A percentile compares a stretch with the other conserved stretches of the same genome.
Conservation (phyloP, 2,797 vertebrate genomes). For the Aplochiton taeniatus region DNA sequence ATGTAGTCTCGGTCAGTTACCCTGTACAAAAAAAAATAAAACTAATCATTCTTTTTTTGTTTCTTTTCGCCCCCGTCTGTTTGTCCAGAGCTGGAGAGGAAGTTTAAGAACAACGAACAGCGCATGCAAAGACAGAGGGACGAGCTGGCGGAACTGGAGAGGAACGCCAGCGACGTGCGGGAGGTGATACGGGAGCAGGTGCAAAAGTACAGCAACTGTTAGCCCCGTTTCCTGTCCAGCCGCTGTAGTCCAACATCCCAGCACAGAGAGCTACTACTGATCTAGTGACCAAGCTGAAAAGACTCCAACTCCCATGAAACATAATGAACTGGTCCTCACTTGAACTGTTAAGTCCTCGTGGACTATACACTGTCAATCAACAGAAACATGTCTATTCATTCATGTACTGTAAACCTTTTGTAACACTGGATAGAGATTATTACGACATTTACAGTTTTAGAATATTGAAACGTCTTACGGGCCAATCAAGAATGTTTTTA, state of each 20-base stretch:
- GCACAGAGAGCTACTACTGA: constrained; percentile 9
- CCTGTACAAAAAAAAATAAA: too few species aligned
- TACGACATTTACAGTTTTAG: neutral
- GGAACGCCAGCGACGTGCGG: constrained; percentile 64
- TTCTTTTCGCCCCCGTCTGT: constrained; percentile 6
- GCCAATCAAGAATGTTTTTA: too few species aligned
- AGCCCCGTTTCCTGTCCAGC: neutral
- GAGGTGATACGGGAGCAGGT: constrained; percentile 68
- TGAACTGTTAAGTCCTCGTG: neutral
- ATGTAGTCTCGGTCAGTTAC: too few species aligned
- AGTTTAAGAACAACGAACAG: constrained; percentile 76
- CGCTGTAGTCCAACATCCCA: constrained; percentile 26
- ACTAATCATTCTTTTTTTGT: neutral
- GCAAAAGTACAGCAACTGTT: constrained; percentile 74
- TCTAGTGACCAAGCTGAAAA: constrained; percentile 17
- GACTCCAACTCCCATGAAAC: constrained; percentile 5
- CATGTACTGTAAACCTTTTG: constrained; percentile 45
- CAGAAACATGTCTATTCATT: constrained; percentile 35
- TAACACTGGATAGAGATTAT: constrained; percentile 18
- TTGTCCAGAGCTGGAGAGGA: constrained; percentile 77
- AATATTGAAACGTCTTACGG: too few species aligned
- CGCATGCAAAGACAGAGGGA: constrained; percentile 73
- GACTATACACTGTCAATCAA: constrained; percentile 18
- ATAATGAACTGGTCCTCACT: constrained; percentile 31
- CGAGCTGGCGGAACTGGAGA: constrained; percentile 72